A percentile compares a stretch with the other conserved stretches of the same genome.
phyloP scores from a whole-genome alignment of 2,113 vertebrate species.

The Megaptera novaeangliae region DNA sequence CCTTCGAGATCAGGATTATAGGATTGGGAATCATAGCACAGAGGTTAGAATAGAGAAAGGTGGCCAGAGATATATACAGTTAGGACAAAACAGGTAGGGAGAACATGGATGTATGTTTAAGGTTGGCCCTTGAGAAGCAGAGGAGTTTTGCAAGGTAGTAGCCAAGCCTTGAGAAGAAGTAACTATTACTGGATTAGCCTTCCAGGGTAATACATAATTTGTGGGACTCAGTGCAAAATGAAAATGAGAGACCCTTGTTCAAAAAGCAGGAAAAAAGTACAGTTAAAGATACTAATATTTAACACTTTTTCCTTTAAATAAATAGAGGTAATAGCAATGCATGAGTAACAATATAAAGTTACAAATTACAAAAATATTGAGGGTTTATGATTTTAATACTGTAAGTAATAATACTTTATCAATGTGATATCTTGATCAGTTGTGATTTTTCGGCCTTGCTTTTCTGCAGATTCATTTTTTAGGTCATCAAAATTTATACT shows the following conservation, averaged over 20 bases:
- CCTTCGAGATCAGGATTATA: neutral
- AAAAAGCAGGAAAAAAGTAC: neutral
- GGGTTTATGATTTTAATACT: neutral
- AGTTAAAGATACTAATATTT: neutral
- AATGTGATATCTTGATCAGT: neutral
- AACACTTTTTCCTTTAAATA: neutral
- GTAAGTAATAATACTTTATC: neutral
- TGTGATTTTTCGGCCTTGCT: neutral
- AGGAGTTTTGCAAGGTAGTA: neutral
- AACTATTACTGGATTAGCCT: neutral
- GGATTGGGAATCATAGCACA: neutral
- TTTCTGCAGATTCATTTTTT: neutral
- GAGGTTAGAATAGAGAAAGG: neutral
- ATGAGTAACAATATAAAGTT: neutral
- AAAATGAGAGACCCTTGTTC: neutral
- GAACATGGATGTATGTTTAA: neutral
- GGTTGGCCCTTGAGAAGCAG: neutral
- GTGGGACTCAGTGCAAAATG: neutral
- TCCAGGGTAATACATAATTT: neutral
- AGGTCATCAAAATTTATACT: neutral
- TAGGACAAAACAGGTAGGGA: neutral
- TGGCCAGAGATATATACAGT: neutral
- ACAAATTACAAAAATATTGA: neutral
- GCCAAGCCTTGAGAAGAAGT: neutral
- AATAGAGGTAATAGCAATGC: neutral